phyloP scores from a whole-genome alignment of 1,140 invertebrate species.

The Temnothorax curvispinosus region DNA sequence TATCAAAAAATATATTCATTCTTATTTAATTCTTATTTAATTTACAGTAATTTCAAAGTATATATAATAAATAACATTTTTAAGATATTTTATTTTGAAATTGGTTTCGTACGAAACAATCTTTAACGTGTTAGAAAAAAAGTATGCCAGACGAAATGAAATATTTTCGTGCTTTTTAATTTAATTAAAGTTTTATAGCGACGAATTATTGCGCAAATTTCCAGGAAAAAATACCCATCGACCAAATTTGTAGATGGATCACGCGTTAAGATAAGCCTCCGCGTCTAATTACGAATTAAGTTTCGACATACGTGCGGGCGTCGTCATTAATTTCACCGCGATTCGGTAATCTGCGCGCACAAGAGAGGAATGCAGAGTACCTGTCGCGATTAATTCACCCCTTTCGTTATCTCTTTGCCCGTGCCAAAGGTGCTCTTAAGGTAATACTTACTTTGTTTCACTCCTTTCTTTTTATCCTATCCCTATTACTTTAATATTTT shows the following conservation, averaged over 20 bases:
- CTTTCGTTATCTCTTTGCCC: constrained; percentile 63
- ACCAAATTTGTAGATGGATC: constrained; percentile 51
- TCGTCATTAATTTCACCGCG: constrained; percentile 48
- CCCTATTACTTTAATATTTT: constrained; percentile 11
- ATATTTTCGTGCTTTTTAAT: background rate
- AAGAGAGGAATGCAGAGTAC: constrained; percentile 56
- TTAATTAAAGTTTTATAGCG: background rate
- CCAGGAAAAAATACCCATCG: background rate
- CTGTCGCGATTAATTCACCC: constrained; percentile 62
- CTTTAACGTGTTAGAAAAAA: background rate
- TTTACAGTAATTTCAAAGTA: background rate
- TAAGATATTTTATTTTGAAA: background rate
- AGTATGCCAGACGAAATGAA: background rate
- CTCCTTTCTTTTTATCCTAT: constrained; percentile 5
- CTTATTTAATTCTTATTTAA: background rate
- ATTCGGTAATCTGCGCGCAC: constrained; percentile 46
- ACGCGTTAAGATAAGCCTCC: constrained; percentile 41
- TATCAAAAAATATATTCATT: background rate
- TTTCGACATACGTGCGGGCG: constrained; percentile 58
- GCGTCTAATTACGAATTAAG: constrained; percentile 58
- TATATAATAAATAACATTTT: background rate
- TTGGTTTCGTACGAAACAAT: background rate
- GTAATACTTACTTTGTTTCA: constrained; percentile 39
- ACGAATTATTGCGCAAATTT: background rate
- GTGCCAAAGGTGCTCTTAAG: constrained; percentile 50